phyloP scores from a whole-genome alignment of 2,797 vertebrate species.

The Scyliorhinus canicula region DNA sequence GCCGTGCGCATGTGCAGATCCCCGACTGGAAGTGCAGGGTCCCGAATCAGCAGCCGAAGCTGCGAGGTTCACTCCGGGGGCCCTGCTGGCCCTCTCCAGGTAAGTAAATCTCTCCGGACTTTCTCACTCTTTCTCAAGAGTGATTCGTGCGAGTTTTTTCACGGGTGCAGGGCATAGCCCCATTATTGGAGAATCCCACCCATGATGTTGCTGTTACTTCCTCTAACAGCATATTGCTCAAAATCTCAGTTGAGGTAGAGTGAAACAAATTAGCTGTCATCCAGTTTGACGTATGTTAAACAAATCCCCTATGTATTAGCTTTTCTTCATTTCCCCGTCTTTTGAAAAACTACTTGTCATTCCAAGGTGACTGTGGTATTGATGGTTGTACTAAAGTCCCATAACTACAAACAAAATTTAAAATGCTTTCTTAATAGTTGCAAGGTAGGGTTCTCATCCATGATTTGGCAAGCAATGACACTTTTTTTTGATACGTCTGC shows the following conservation, averaged over 20 bases:
- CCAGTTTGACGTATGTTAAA: not conserved
- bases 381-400: too few species aligned
- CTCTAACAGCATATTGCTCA: not conserved
- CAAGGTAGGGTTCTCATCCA: not conserved
- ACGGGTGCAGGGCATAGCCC: too few species aligned
- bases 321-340: not conserved
- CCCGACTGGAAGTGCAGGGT: too few species aligned
- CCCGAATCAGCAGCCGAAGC: too few species aligned
- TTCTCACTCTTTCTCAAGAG: too few species aligned
- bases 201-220: not conserved
- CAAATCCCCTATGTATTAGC: slow-evolving; percentile 6
- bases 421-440: not conserved
- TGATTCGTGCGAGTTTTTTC: too few species aligned
- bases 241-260: not conserved
- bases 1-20: too few species aligned
- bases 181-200: too few species aligned
- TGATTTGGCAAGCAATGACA: not conserved
- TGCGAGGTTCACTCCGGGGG: too few species aligned
- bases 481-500: not conserved
- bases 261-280: slow-evolving; percentile 31
- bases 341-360: not conserved
- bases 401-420: not conserved
- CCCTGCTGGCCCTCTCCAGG: too few species aligned
- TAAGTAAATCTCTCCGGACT: too few species aligned
- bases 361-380: not conserved